phyloP scores from a whole-genome alignment of 2,797 vertebrate genomes.

The Avahi laniger region DNA sequence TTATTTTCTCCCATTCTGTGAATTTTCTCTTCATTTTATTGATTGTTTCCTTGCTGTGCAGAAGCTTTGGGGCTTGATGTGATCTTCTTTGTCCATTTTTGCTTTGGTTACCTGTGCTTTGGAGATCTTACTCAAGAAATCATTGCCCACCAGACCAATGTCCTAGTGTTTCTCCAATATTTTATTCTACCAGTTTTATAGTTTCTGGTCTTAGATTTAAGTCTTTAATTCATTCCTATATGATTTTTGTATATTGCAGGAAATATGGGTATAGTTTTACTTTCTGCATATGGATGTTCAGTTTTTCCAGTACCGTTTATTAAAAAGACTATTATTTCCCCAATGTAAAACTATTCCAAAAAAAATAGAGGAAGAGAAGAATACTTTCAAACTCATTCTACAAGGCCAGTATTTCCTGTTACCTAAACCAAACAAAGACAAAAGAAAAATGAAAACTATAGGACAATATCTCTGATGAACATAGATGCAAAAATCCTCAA shows the following conservation, averaged over 20 bases:
- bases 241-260: not conserved
- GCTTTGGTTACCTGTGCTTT: not conserved
- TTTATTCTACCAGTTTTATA: too few relatives aligned
- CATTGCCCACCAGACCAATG: too few relatives aligned
- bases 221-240: not conserved
- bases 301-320: not conserved
- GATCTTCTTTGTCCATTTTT: not conserved
- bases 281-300: not conserved
- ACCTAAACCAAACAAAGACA: not conserved
- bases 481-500: not conserved
- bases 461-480: not conserved
- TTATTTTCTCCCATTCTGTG: not conserved
- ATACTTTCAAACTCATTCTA: not conserved
- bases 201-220: too few relatives aligned
- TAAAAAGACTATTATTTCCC: not conserved
- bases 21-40: not conserved
- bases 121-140: not conserved
- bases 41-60: not conserved
- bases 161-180: too few relatives aligned
- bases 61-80: not conserved
- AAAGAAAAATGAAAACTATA: not conserved
- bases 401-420: not conserved
- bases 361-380: not conserved
- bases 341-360: not conserved
- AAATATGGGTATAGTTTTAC: not conserved